Evolutionary conservation across 2,797 vertebrate species (phyloP).

Genomic region (Psittacula echo): DNA sequence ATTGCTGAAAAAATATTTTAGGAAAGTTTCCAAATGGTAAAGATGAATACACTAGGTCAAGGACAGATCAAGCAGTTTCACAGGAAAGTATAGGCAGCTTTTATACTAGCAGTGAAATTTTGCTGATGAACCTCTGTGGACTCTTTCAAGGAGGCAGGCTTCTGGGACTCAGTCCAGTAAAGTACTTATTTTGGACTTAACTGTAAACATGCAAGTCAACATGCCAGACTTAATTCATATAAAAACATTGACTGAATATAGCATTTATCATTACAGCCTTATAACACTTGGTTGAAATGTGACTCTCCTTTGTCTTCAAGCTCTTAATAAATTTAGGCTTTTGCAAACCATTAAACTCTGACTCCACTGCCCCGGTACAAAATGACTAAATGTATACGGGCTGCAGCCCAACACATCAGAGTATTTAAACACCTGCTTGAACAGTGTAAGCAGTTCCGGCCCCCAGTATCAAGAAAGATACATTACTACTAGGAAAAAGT

Average conservation of each 20-base stretch:
- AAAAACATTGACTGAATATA: not conserved
- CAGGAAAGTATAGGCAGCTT: not conserved
- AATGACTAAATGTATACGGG: not conserved
- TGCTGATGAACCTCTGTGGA: not conserved
- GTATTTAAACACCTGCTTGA: not conserved
- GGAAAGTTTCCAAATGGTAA: not conserved
- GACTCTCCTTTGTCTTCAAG: not conserved
- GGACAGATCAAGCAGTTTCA: not conserved
- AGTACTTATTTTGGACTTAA: conserved; percentile 42
- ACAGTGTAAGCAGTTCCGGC: not conserved
- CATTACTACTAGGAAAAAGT: not conserved
- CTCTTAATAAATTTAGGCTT: conserved; percentile 17
- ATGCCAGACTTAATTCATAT: not conserved
- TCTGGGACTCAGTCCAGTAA: conserved; percentile 34
- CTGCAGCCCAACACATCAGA: not conserved
- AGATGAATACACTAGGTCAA: not conserved
- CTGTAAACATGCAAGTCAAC: conserved; percentile 26
- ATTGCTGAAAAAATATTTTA: not conserved
- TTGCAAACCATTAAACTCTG: conserved; percentile 1
- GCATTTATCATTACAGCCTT: not conserved
- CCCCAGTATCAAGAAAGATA: not conserved
- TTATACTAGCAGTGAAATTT: not conserved
- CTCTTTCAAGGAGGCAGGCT: not conserved
- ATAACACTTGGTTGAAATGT: not conserved
- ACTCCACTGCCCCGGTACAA: not conserved